These are phyloP conservation scores for Xestia c-nigrum DNA, from an alignment of 2,888 invertebrate genomes.

Conservation along the genomic window DNA sequence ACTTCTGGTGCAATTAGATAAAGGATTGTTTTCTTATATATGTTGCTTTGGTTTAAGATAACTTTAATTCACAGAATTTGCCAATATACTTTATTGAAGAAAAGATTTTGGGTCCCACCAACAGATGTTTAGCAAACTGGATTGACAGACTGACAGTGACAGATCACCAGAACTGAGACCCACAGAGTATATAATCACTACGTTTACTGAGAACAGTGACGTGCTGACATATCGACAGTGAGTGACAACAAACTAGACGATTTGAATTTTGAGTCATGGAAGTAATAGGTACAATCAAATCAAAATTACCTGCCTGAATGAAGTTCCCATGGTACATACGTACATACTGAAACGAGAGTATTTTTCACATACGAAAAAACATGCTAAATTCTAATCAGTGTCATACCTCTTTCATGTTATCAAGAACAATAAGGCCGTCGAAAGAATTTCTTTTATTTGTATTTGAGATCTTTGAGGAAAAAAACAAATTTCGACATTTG, in stretches of 20 bases:
- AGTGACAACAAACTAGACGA: neutral
- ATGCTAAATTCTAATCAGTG: too few relatives aligned
- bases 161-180: too few relatives aligned
- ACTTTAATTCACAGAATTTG: constrained; percentile 6
- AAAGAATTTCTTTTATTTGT: too few relatives aligned
- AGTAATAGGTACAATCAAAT: neutral
- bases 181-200: too few relatives aligned
- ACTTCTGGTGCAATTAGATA: constrained; percentile 13
- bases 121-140: neutral
- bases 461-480: too few relatives aligned
- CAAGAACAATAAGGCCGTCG: too few relatives aligned
- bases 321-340: too few relatives aligned
- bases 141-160: constrained; percentile 5
- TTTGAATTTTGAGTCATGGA: neutral
- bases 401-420: too few relatives aligned
- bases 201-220: neutral
- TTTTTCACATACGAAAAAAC: too few relatives aligned
- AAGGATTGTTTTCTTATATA: neutral
- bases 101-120: neutral
- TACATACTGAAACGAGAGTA: too few relatives aligned
- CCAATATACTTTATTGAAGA: neutral
- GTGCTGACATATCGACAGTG: neutral
- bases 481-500: too few relatives aligned
- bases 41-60: constrained; percentile 10
- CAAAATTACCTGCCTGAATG: too few relatives aligned